Percentiles rank a stretch among this genome's conserved stretches.
Conservation (phyloP, 2,888 invertebrate species). For the Drosophila limbata region DNA sequence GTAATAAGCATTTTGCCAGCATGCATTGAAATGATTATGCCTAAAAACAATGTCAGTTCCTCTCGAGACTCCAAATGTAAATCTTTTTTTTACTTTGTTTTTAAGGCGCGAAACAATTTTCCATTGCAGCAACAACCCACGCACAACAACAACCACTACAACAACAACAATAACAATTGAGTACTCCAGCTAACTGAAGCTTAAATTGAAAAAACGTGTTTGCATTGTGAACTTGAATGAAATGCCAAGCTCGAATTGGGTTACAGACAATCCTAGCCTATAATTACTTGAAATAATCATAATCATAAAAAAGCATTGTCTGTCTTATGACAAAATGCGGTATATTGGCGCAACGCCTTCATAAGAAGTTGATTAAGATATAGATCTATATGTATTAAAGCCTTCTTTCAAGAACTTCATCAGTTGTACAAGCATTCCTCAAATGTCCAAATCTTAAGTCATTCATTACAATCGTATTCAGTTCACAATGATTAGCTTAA, state of each 20-base stretch:
- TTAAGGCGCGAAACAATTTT: constrained; percentile 76
- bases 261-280: constrained; percentile 61
- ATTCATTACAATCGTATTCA: constrained; percentile 14
- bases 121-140: constrained; percentile 60
- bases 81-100: constrained; percentile 17
- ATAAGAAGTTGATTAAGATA: background rate
- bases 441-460: background rate
- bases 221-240: constrained; percentile 73
- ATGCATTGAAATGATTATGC: constrained; percentile 47
- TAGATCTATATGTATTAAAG: background rate
- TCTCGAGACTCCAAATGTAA: constrained; percentile 36
- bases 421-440: background rate
- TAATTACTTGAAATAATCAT: constrained; percentile 52
- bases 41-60: constrained; percentile 44
- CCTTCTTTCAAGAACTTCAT: background rate
- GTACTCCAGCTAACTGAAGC: constrained; percentile 20
- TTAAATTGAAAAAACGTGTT: constrained; percentile 51
- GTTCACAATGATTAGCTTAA: constrained; percentile 35
- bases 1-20: constrained; percentile 63
- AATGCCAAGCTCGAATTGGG: constrained; percentile 73
- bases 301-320: constrained; percentile 10
- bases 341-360: background rate
- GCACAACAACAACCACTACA: constrained; percentile 37
- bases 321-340: background rate
- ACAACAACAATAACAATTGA: constrained; percentile 15